Percentiles rank a stretch among this genome's conserved stretches.
Conservation (phyloP, 2,888 invertebrate species). For the Miltochrista miniata region DNA sequence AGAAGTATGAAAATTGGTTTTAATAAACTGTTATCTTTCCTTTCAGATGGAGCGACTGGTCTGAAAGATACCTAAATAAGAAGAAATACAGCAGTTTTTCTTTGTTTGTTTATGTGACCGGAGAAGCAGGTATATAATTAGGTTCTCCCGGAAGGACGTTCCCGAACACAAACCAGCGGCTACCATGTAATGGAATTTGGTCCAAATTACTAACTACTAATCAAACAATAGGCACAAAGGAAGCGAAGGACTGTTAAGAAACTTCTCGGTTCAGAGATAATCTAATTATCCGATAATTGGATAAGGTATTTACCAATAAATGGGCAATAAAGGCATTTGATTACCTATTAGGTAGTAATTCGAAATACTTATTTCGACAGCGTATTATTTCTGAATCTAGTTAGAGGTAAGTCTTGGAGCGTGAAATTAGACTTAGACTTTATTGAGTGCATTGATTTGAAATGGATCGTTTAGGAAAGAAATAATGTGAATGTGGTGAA, state of each 20-base stretch:
- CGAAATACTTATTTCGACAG: conserved; percentile 16
- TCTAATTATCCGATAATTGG: conserved; percentile 29
- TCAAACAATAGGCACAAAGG: conserved; percentile 24
- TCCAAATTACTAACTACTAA: conserved; percentile 11
- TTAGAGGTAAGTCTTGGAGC: neutral
- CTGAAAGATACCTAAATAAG: too few species aligned
- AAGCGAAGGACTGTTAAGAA: conserved; percentile 23
- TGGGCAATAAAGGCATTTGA: conserved; percentile 20
- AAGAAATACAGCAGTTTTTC: too few species aligned
- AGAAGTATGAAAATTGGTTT: too few species aligned
- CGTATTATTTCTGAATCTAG: conserved; percentile 15
- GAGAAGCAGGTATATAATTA: too few species aligned
- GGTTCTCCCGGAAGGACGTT: too few species aligned
- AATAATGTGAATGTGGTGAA: neutral
- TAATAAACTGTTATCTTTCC: too few species aligned
- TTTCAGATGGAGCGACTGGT: too few species aligned
- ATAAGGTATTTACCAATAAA: conserved; percentile 21
- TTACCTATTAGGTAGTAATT: conserved; percentile 13
- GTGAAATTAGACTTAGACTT: conserved; percentile 6
- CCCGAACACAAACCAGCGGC: too few species aligned
- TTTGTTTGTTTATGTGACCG: too few species aligned
- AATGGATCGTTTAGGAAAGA: too few species aligned
- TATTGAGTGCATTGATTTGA: neutral
- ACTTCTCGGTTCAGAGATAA: conserved; percentile 19
- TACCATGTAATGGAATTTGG: neutral